Base-by-base conservation (phyloP, 2,888 invertebrate genomes). In the Diadegma fenestrale region DNA sequence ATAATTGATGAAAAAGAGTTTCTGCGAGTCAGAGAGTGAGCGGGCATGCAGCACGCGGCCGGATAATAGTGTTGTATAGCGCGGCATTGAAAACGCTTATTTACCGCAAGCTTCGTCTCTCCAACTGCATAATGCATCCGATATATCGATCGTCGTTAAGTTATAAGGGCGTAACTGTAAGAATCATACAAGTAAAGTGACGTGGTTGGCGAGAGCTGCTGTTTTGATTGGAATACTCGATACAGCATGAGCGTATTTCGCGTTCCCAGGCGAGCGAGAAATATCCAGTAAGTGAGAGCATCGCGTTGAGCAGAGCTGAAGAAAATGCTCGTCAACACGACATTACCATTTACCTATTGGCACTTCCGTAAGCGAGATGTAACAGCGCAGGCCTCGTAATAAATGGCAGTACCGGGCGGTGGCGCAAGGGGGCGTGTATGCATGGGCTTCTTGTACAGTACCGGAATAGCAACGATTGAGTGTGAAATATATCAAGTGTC, bases 401-500 rank as follows among this genome's bases (percentile, higher is more conserved):
- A 81, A 85, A 81, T 84, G 8, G 26, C 3, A 12, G 77, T 76
- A 82, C 3, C 33, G 33, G 33, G 33, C 33, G 33, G 33, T 6
- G 33, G n/a, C n/a, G n/a, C n/a, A n/a, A 76, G 85, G 73, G 80
- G 83, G 83, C 79, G 45, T 61, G 6, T 33, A 33, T 6, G 26
- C 30, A 63, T 43, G 30, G 45, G 48, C 30, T 43, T 26, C 69
- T 22, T 26, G 45, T 64, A 64, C 64, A n/a, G 75, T 48, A 45
- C 8, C 58, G 58, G 61, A 64, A 75, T 79, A 66, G 54, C 43
- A 69, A 64, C 82, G 79, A 82, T 82, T 82, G 48, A 76, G 63
- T 61, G 80, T 64, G 81, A 85, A 79, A 85, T 84, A 80, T 81
- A 86, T 84, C 43, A 84, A 77, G 77, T 75, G 80, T 84, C 87